phyloP scores from a whole-genome alignment of 2,888 invertebrate genomes.

The Acleris holmiana region DNA sequence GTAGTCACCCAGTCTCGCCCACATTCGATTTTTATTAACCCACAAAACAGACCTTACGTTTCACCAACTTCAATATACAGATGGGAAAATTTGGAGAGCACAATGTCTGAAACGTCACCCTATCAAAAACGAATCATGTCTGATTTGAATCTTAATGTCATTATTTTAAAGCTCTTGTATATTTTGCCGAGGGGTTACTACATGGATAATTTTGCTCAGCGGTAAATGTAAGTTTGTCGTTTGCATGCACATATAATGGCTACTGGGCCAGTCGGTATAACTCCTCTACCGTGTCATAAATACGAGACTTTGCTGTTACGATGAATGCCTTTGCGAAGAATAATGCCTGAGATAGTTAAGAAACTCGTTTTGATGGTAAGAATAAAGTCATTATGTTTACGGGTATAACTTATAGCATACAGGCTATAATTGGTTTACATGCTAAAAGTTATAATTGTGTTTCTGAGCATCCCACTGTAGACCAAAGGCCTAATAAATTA shows the following conservation, averaged over 20 bases:
- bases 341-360: conserved; percentile 28
- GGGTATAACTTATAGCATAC: no score
- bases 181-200: neutral
- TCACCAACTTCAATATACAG: conserved; percentile 21
- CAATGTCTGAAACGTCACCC: neutral
- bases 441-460: no score
- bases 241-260: conserved; percentile 56
- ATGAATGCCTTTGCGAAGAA: conserved; percentile 33
- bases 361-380: conserved; percentile 6
- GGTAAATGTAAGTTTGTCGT: conserved; percentile 43
- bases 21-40: conserved; percentile 46
- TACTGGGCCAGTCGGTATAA: conserved; percentile 56
- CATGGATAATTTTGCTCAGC: conserved; percentile 1
- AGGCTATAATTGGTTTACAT: no score
- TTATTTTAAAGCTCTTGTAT: neutral
- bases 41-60: conserved; percentile 43
- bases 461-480: no score
- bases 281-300: conserved; percentile 55
- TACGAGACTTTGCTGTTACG: conserved; percentile 46
- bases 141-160: neutral
- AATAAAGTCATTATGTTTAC: no score
- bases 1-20: conserved; percentile 28
- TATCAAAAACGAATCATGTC: neutral
- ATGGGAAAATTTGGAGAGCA: conserved; percentile 10
- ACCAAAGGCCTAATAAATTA: no score